Conservation (phyloP, 2,888 invertebrate species). For the Xiphydria camelus region DNA sequence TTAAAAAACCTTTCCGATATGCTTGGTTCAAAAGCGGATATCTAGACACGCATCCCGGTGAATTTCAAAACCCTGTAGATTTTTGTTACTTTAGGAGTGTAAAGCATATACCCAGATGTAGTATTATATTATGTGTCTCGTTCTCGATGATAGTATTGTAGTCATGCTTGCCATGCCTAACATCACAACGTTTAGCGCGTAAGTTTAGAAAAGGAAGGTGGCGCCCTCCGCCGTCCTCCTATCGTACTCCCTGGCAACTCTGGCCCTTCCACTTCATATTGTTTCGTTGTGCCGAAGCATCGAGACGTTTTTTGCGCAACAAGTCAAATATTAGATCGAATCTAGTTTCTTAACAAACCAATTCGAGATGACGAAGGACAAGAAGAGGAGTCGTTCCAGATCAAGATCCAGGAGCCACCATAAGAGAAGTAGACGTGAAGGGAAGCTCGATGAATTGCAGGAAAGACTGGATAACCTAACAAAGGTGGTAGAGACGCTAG, state of each 20-base stretch:
- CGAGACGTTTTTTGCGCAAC: slow-evolving; percentile 3
- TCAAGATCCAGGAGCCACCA: slow-evolving; percentile 10
- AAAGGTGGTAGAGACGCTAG: slow-evolving; percentile 9
- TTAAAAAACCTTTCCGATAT: no score
- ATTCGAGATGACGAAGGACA: no score
- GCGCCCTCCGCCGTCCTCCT: neutral
- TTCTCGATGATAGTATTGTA: slow-evolving; percentile 14
- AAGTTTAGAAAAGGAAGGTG: slow-evolving; percentile 4
- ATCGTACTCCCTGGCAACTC: neutral
- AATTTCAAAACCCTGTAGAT: no score
- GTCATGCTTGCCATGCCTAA: slow-evolving; percentile 12
- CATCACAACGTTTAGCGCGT: slow-evolving; percentile 7
- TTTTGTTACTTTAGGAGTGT: no score
- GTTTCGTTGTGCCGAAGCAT: slow-evolving; percentile 10
- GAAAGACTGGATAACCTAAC: slow-evolving; percentile 14
- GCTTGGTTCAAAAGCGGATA: no score
- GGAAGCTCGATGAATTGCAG: slow-evolving; percentile 5
- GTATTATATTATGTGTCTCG: no score
- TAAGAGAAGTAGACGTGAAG: slow-evolving; percentile 3
- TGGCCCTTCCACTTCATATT: slow-evolving; percentile 8
- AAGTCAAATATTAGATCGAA: no score
- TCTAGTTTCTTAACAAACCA: no score
- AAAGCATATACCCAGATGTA: no score
- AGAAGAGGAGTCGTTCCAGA: slow-evolving; percentile 11
- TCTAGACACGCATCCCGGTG: no score